Evolutionary conservation across 2,888 invertebrate genomes (phyloP).

Genomic region (Eubasilissa splendida): DNA sequence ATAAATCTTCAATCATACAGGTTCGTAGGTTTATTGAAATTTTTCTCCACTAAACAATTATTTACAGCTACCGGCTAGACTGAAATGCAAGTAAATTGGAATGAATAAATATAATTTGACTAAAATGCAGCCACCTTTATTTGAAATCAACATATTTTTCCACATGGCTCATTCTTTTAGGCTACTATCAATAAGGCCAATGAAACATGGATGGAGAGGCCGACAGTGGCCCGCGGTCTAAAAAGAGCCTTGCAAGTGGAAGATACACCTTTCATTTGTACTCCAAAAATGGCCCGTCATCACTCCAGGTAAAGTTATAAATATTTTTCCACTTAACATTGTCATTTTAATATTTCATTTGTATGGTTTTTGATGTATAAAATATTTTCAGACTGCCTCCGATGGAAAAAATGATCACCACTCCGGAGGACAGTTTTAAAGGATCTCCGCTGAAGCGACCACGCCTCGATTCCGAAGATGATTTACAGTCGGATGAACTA

Average conservation of each 20-base stretch:
- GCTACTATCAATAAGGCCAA: constrained; percentile 71
- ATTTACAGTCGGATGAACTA: constrained; percentile 61
- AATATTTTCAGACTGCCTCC: constrained; percentile 33
- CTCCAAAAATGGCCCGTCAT: constrained; percentile 68
- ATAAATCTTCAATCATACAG: constrained; percentile 71
- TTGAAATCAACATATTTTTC: too few species aligned
- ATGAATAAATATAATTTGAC: too few species aligned
- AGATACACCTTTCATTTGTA: constrained; percentile 76
- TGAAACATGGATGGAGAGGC: constrained; percentile 68
- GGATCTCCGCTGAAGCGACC: constrained; percentile 66
- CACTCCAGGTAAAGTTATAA: constrained; percentile 59
- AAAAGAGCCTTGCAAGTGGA: constrained; percentile 70
- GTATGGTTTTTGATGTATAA: neutral
- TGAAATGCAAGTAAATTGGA: too few species aligned
- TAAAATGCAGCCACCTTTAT: too few species aligned
- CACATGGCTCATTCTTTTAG: constrained; percentile 60
- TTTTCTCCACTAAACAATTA: neutral
- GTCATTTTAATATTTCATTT: too few species aligned
- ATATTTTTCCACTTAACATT: too few species aligned
- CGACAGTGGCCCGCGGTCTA: constrained; percentile 65
- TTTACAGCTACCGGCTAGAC: too few species aligned
- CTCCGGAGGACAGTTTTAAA: constrained; percentile 59
- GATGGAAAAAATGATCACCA: constrained; percentile 54
- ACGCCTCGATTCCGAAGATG: constrained; percentile 62
- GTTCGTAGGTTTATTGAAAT: constrained; percentile 59